A percentile compares a stretch with the other conserved stretches of the same genome.
Evolutionary conservation across 2,113 vertebrate genomes (phyloP).

Genomic region (Amblyornis subalaris): DNA sequence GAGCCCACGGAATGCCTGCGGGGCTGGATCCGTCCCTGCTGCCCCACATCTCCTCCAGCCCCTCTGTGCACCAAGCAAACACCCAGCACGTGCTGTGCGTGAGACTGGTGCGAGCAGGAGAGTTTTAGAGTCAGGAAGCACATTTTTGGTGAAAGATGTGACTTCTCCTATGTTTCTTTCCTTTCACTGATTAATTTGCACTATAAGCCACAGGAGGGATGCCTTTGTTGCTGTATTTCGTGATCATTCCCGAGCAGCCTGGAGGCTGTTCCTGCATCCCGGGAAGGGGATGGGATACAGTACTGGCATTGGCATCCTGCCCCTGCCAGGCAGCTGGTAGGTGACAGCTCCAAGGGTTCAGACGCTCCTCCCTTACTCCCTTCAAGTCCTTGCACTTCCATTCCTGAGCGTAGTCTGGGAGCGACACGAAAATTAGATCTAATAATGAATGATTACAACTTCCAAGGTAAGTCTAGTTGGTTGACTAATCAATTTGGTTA

Average conservation of each 20-base stretch:
- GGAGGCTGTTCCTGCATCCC: neutral
- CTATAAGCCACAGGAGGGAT: fast-evolving
- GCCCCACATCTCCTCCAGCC: fast-evolving
- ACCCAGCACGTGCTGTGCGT: fast-evolving
- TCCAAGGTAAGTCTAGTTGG: conserved; percentile 81
- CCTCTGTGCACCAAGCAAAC: neutral
- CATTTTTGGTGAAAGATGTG: neutral
- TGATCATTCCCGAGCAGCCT: neutral
- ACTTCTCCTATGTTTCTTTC: neutral
- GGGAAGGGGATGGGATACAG: neutral
- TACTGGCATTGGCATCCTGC: fast-evolving
- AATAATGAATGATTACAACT: conserved; percentile 83
- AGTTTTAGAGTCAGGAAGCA: neutral
- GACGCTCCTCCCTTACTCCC: neutral
- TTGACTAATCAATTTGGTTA: conserved; percentile 86
- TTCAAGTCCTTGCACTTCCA: conserved; percentile 51
- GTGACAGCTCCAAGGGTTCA: neutral
- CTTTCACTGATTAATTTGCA: fast-evolving
- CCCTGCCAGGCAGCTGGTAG: fast-evolving
- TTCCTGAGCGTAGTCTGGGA: conserved; percentile 59
- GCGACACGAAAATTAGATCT: conserved; percentile 74
- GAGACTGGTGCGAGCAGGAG: neutral
- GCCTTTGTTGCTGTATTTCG: fast-evolving
- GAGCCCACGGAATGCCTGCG: fast-evolving
- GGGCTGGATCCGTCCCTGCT: neutral